phyloP scores from a whole-genome alignment of 35 echinoderm and acorn worm species.

The Nesometra sesokonis region DNA sequence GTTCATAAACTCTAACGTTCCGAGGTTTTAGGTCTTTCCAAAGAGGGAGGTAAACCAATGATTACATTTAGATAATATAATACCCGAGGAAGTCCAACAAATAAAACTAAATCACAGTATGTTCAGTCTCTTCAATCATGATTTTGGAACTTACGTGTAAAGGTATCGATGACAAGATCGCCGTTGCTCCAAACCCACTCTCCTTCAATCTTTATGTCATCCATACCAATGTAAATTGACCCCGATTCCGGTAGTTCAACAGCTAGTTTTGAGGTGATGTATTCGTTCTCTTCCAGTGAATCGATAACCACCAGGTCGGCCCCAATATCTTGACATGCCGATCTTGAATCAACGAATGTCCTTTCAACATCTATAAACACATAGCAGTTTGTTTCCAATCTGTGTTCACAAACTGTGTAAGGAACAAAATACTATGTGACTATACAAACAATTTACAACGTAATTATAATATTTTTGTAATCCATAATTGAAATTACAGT shows the following conservation, averaged over 20 bases:
- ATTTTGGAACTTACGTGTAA: not conserved
- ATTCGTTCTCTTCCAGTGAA: not conserved
- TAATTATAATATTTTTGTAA: too few species aligned
- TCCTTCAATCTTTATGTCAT: not conserved
- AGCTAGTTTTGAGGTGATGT: not conserved
- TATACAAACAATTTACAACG: too few species aligned
- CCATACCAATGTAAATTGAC: not conserved
- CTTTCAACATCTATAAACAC: not conserved
- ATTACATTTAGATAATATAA: too few species aligned
- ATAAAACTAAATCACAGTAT: too few species aligned
- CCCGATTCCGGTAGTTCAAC: not conserved
- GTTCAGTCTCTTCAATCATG: too few species aligned
- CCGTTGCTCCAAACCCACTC: not conserved
- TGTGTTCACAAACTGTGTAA: not conserved
- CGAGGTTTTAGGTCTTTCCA: too few species aligned
- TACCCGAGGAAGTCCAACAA: too few species aligned
- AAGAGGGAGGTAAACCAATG: too few species aligned
- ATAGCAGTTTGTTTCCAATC: not conserved
- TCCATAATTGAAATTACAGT: too few species aligned
- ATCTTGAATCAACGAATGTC: not conserved
- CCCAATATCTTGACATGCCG: not conserved
- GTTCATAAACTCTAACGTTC: too few species aligned
- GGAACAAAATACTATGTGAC: too few species aligned
- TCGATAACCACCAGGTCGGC: not conserved
- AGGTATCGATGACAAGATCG: not conserved